Evolutionary conservation across 2,888 invertebrate species (phyloP).

Genomic region (Ormia ochracea): DNA sequence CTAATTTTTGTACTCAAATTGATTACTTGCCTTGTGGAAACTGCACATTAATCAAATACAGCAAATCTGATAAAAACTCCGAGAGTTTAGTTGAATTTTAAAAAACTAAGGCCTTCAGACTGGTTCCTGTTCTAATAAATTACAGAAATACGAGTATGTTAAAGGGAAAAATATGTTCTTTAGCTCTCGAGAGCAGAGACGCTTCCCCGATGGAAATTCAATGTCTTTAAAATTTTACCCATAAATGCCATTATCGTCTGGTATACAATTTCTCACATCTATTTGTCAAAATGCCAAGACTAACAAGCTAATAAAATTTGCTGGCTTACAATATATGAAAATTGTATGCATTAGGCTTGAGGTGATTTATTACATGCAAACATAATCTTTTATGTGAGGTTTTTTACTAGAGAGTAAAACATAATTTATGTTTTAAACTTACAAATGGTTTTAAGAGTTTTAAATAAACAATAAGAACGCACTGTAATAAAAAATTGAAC

Average conservation of each 20-base stretch:
- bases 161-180: too few species aligned
- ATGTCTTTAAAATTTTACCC: background rate
- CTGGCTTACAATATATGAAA: background rate
- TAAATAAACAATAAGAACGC: constrained; percentile 18
- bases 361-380: constrained; percentile 20
- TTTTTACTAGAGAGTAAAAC: background rate
- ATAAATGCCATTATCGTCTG: background rate
- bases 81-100: too few species aligned
- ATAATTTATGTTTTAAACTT: constrained; percentile 31
- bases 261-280: background rate
- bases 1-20: too few species aligned
- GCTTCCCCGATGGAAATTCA: too few species aligned
- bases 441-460: constrained; percentile 24
- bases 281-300: background rate
- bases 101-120: too few species aligned
- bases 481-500: background rate
- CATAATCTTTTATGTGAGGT: background rate
- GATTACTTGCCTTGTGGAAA: too few species aligned
- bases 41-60: too few species aligned
- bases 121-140: too few species aligned
- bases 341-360: constrained; percentile 6
- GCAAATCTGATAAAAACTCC: too few species aligned
- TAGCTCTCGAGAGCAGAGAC: too few species aligned
- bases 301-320: constrained; percentile 7
- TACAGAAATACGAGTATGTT: too few species aligned